These are phyloP conservation scores for Drosophila triauraria DNA, from an alignment of 1,140 invertebrate species.

Conservation along the genomic window DNA sequence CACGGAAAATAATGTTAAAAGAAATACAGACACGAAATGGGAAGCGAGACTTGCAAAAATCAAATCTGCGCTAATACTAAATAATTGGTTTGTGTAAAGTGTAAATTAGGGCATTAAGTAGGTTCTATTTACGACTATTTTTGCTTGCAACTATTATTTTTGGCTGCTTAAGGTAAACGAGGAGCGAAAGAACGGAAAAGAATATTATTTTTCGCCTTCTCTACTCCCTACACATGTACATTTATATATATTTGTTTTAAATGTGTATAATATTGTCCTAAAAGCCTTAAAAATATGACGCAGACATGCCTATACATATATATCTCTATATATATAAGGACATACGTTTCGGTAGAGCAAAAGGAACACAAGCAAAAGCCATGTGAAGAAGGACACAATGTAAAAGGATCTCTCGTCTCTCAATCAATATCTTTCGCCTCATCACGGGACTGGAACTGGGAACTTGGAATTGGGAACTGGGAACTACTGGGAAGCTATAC, in stretches of 20 bases:
- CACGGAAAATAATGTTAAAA: constrained; percentile 42
- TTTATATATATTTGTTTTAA: constrained; percentile 43
- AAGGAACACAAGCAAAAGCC: constrained; percentile 79
- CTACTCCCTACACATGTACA: constrained; percentile 37
- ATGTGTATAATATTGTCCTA: constrained; percentile 81
- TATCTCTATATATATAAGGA: constrained; percentile 28
- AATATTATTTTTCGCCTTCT: neutral
- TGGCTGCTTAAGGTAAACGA: constrained; percentile 48
- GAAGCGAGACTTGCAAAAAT: constrained; percentile 75
- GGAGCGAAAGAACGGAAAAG: constrained; percentile 19
- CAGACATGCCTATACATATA: constrained; percentile 28
- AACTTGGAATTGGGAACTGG: constrained; percentile 4
- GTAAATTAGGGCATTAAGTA: constrained; percentile 59
- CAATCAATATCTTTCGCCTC: constrained; percentile 18
- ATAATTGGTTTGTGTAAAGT: constrained; percentile 47
- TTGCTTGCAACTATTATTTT: constrained; percentile 40
- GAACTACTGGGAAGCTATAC: constrained; percentile 11
- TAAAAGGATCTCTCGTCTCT: constrained; percentile 40
- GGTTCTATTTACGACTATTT: constrained; percentile 42
- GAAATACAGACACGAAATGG: constrained; percentile 44
- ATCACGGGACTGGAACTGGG: constrained; percentile 26
- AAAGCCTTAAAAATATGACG: constrained; percentile 76
- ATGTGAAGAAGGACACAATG: constrained; percentile 57
- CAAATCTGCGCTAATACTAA: constrained; percentile 75
- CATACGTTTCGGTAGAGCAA: constrained; percentile 71